Evolutionary conservation across 92 coral and sea anemone species (phyloP), one percentile per base, ranked within the genome.

Genomic region (Bergia puertoricense): DNA sequence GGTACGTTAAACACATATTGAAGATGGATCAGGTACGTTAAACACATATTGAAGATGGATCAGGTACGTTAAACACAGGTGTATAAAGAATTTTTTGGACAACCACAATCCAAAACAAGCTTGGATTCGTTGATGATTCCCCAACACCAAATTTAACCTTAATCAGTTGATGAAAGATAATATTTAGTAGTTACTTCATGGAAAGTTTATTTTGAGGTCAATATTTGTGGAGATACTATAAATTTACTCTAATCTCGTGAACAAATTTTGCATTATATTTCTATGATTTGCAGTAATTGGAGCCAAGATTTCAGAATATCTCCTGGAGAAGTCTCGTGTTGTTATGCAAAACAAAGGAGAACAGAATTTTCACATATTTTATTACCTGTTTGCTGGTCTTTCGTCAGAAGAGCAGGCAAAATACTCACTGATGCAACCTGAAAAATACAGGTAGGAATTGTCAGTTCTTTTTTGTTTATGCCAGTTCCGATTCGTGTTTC

Each of bases 281-380:
- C 51, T 23, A 37, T 43, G 39, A 59, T 69, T 83, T 83, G 44
- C 77, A 95, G 98, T 95, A 14, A 89, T 95, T 59, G 98, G 98
- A 85, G 98, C 98, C 45, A 95, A 95, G 85, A 95, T 95, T 79
- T 95, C 98, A 14, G 98, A 95, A 82, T 95, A 95, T 82, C 94
- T 95, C 20, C 67, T 95, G 93, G 98, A 95, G 83, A 95, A 95
- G 74, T 95, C 98, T 36, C 90, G 98, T 41, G 93, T 95, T 56
- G 98, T 91, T 6, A 18, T 74, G 62, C 98, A 95, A 74, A 93
- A 91, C 89, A 50, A 36, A 50, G 98, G 98, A 14, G 98, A 93
- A 86, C 94, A 91, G 86, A 95, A 95, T 82, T 95, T 95, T 44
- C 98, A 95, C 85, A 95, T 95, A 5, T 95, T 95, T 65, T 95